Evolutionary conservation across 1,140 invertebrate species (phyloP), one percentile per base, ranked within the genome.

Genomic region (Listronotus bonariensis): DNA sequence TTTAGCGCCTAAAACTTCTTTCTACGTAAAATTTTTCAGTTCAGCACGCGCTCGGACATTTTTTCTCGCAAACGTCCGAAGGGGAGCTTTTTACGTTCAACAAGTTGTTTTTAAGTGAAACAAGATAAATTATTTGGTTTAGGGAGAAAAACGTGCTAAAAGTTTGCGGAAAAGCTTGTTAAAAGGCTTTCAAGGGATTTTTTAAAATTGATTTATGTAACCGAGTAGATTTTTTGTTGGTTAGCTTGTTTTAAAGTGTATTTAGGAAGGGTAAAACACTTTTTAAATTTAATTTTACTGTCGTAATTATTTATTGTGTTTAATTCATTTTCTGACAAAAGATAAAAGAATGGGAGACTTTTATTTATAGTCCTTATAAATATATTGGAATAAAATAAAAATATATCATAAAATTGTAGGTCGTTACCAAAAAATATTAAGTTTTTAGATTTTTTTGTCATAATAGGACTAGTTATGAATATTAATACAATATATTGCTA

Each of bases 91-190:
- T 38, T 54, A 7, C 40, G 26, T 38, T 49, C 56, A 59, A 59
- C 56, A 59, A 49, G 56, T 59, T 46, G 56, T 18, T 59, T 59
- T 59, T 34, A 57, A 55, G 8, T 42, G 53, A 42, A 55, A 55
- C 53, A 55, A 55, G 53, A 55, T 43, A 55, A 55, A 55, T 55
- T 34, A 42, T 41, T 43, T 36, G 8, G 20, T 38, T 58, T 17
- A 52, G 41, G 49, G 26, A 36, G 48, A 54, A 62, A 60, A 62
- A 62, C 36, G 49, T 52, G 48, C 51, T 41, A 62, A 62, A 62
- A 62, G 59, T 54, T 62, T 40, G 46, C 38, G 59, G 59, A 31
- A 42, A 34, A 54, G 42, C 59, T 54, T 62, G 51, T 62, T 62
- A 45, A 62, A 20, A 60, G n/a, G 31, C 34, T 60, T 49, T 51